Conservation (phyloP, 1,140 invertebrate genomes). For the Potamilus streckersoni region DNA sequence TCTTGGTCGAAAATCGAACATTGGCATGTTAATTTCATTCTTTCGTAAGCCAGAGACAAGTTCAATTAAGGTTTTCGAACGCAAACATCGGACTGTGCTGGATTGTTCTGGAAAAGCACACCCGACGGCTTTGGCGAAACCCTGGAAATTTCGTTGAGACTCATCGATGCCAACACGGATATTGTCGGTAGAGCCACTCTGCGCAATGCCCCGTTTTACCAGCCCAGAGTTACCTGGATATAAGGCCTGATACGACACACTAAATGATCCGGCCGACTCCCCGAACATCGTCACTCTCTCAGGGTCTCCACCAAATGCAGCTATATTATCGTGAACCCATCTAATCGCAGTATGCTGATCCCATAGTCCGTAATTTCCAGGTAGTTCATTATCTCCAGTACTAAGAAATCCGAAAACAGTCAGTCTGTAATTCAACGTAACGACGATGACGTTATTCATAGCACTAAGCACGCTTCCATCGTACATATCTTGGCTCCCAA, state of each 20-base stretch:
- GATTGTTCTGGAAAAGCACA: no score
- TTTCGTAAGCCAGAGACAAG: no score
- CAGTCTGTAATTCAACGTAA: slow-evolving; percentile 45
- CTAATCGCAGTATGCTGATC: slow-evolving; percentile 74
- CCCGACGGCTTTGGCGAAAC: no score
- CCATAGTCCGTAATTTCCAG: slow-evolving; percentile 70
- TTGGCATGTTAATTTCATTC: no score
- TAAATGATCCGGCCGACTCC: slow-evolving; percentile 51
- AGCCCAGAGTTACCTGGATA: slow-evolving; percentile 84
- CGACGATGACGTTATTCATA: slow-evolving; percentile 38
- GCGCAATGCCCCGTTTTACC: slow-evolving; percentile 80
- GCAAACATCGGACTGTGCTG: no score
- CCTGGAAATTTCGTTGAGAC: no score
- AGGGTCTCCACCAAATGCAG: slow-evolving; percentile 53
- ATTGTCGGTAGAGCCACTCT: no score
- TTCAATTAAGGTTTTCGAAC: no score
- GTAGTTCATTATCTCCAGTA: slow-evolving; percentile 17
- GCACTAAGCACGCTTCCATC: slow-evolving; percentile 13
- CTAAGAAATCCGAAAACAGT: slow-evolving; percentile 41
- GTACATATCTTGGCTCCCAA: slow-evolving; percentile 23
- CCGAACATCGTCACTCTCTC: slow-evolving; percentile 57
- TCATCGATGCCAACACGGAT: no score
- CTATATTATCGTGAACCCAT: slow-evolving; percentile 72
- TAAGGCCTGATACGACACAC: slow-evolving; percentile 82
- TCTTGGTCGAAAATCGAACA: no score